Percentiles rank a stretch among this genome's conserved stretches.
phyloP scores from a whole-genome alignment of 1,140 invertebrate genomes.

The Aphelenchoides fujianensis region DNA sequence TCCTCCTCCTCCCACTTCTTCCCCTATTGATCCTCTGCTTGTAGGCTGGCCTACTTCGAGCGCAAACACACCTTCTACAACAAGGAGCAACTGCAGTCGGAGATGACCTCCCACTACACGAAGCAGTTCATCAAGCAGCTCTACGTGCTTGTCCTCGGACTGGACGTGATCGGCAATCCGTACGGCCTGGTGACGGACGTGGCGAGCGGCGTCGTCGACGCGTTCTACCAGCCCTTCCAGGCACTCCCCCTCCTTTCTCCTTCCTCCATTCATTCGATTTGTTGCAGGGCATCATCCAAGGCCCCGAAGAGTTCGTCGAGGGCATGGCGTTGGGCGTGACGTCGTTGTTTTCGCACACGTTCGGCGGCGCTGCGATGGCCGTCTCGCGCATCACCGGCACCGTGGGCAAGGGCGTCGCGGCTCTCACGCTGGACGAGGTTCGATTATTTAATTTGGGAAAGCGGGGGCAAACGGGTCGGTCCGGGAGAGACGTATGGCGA shows the following conservation, averaged over 20 bases:
- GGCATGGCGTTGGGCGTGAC: constrained; percentile 72
- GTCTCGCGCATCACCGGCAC: constrained; percentile 83
- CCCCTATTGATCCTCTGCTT: constrained; percentile 51
- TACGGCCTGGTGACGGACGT: constrained; percentile 90
- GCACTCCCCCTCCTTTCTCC: constrained; percentile 65
- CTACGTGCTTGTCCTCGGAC: constrained; percentile 90
- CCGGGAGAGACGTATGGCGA: too few relatives aligned
- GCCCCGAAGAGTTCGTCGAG: constrained; percentile 94
- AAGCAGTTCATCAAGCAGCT: constrained; percentile 87
- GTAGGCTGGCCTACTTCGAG: constrained; percentile 88
- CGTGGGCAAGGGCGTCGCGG: constrained; percentile 84
- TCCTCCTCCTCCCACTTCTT: constrained; percentile 6
- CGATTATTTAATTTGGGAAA: too few relatives aligned
- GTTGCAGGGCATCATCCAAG: constrained; percentile 84
- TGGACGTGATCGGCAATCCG: constrained; percentile 97
- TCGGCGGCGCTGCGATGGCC: constrained; percentile 90
- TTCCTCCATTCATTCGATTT: not conserved
- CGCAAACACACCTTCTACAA: constrained; percentile 82
- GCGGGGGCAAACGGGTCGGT: too few relatives aligned
- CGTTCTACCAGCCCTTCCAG: constrained; percentile 97
- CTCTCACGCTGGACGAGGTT: constrained; percentile 83
- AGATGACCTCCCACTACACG: constrained; percentile 82
- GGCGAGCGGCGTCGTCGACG: constrained; percentile 87
- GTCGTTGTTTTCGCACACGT: constrained; percentile 81
- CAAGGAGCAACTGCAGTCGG: constrained; percentile 76